These are phyloP conservation scores for Mycogona germanica DNA, from an alignment of 2,888 invertebrate species.

Conservation along the genomic window DNA sequence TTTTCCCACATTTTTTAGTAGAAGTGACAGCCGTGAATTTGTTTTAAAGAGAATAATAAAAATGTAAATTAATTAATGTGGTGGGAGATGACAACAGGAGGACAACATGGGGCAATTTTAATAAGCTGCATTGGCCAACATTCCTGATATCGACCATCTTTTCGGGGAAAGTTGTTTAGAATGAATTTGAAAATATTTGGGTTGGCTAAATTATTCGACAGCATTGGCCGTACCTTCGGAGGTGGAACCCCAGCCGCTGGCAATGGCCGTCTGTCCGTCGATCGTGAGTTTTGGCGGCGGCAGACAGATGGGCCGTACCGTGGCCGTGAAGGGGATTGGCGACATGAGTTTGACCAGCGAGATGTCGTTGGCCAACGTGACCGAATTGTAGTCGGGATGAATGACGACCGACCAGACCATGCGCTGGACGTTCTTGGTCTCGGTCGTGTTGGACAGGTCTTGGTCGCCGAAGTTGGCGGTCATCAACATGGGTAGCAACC, in stretches of 20 bases:
- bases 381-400: slow-evolving; percentile 12
- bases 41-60: no score
- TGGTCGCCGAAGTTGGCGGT: slow-evolving; percentile 1
- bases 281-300: not conserved
- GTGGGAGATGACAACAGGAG: no score
- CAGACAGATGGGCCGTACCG: not conserved
- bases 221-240: not conserved
- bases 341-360: not conserved
- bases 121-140: no score
- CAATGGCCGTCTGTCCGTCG: not conserved
- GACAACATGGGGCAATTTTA: no score
- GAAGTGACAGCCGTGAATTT: no score
- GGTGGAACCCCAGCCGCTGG: not conserved
- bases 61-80: no score
- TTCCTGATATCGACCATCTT: no score
- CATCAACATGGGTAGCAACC: not conserved
- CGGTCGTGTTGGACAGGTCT: not conserved
- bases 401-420: not conserved
- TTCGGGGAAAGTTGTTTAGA: no score
- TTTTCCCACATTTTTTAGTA: no score
- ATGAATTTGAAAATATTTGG: no score
- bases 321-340: not conserved
- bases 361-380: not conserved
- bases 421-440: not conserved
- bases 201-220: no score